phyloP scores from a whole-genome alignment of 2,888 invertebrate genomes.

The Synanthedon vespiformis region DNA sequence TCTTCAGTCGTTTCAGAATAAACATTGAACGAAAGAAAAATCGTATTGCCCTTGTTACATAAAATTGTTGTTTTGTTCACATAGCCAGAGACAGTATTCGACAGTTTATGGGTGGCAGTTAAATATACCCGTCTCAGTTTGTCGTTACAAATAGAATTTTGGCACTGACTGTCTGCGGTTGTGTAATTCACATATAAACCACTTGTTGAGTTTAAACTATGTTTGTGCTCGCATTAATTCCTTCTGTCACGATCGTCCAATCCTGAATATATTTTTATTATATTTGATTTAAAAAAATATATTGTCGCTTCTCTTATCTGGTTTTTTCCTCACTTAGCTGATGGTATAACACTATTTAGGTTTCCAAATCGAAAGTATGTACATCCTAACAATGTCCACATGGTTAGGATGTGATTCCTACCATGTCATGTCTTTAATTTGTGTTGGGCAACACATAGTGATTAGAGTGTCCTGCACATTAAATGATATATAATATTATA shows the following conservation, averaged over 20 bases:
- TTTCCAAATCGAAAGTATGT: too few relatives aligned
- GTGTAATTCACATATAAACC: conserved; percentile 66
- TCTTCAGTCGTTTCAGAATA: too few relatives aligned
- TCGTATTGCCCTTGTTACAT: neutral
- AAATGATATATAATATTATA: too few relatives aligned
- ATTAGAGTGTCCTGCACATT: too few relatives aligned
- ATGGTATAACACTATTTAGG: too few relatives aligned
- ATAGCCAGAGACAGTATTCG: conserved; percentile 51
- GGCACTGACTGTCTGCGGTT: conserved; percentile 65
- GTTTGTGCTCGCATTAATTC: neutral
- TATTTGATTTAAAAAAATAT: too few relatives aligned
- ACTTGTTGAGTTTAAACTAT: conserved; percentile 56
- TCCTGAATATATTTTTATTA: neutral
- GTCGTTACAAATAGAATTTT: conserved; percentile 69
- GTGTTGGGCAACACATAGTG: too few relatives aligned
- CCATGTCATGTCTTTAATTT: too few relatives aligned
- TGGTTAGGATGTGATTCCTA: too few relatives aligned
- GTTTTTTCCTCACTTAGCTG: too few relatives aligned
- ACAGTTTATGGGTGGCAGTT: conserved; percentile 68
- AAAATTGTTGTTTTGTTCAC: conserved; percentile 3
- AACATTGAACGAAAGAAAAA: neutral
- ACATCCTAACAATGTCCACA: too few relatives aligned
- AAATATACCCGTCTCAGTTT: conserved; percentile 68
- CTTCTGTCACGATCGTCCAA: neutral
- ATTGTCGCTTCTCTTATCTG: too few relatives aligned